Conservation (phyloP, 1,140 invertebrate genomes). For the Heliconius eleuchia region DNA sequence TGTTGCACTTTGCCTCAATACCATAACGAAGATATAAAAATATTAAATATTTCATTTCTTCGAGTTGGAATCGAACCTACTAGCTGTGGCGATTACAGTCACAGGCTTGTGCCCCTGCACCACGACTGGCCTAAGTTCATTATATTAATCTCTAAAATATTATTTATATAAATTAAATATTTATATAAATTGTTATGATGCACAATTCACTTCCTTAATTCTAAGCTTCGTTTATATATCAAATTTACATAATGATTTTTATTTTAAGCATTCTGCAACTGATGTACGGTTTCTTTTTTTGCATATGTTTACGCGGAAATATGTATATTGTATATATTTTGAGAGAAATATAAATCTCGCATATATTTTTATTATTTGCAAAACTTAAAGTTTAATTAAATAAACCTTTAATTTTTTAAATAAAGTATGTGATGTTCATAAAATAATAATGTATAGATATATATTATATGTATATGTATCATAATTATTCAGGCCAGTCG, state of each 20-base stretch:
- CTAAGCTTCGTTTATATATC: background rate
- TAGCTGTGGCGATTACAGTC: background rate
- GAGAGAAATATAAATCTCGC: background rate
- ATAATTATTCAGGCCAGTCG: too few species aligned
- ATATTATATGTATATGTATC: background rate
- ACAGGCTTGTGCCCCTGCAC: too few species aligned
- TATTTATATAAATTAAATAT: background rate
- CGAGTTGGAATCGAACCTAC: too few species aligned
- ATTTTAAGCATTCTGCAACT: slow-evolving; percentile 17
- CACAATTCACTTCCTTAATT: slow-evolving; percentile 20
- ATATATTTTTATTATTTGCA: background rate
- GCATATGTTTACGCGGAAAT: slow-evolving; percentile 18
- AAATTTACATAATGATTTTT: slow-evolving; percentile 18
- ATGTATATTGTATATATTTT: background rate
- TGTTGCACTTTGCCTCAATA: too few species aligned
- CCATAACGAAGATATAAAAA: too few species aligned
- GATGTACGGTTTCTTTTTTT: background rate
- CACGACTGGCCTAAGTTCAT: background rate
- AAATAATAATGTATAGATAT: background rate
- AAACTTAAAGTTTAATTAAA: background rate
- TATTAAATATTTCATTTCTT: too few species aligned
- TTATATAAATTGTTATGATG: slow-evolving; percentile 11
- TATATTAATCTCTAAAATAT: background rate
- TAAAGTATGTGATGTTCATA: background rate
- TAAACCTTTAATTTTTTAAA: background rate